phyloP scores from a whole-genome alignment of 2,888 invertebrate species.

The Andricus quercusramuli region DNA sequence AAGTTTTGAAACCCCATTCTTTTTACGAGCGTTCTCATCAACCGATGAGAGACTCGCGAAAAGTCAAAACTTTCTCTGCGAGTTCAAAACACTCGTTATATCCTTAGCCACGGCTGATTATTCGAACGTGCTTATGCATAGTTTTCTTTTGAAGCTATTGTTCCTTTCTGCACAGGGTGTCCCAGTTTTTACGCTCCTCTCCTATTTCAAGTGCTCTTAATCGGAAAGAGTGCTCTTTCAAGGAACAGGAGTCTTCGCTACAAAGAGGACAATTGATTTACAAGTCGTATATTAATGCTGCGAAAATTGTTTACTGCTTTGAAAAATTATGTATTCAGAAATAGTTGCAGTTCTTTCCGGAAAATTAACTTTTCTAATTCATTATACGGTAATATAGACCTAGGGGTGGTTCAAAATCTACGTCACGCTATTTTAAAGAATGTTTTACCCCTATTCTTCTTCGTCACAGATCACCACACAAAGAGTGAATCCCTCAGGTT shows the following conservation, averaged over 20 bases:
- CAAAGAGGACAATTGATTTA: slow-evolving; percentile 4
- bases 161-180: slow-evolving; percentile 19
- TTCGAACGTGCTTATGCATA: slow-evolving; percentile 72
- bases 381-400: too few relatives aligned
- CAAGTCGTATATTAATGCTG: background rate
- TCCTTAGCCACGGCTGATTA: slow-evolving; percentile 70
- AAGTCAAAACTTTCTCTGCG: slow-evolving; percentile 58
- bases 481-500: too few relatives aligned
- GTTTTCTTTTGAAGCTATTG: slow-evolving; percentile 31
- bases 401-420: too few relatives aligned
- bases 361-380: background rate
- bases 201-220: slow-evolving; percentile 29
- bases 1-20: background rate
- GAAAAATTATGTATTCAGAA: background rate
- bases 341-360: background rate
- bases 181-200: slow-evolving; percentile 32
- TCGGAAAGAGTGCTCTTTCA: slow-evolving; percentile 5
- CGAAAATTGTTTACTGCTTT: background rate
- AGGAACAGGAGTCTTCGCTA: background rate
- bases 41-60: slow-evolving; percentile 46
- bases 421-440: too few relatives aligned
- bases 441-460: too few relatives aligned
- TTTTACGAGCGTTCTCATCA: slow-evolving; percentile 20
- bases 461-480: too few relatives aligned
- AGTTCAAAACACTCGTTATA: slow-evolving; percentile 61